Evolutionary conservation across 92 coral and sea anemone species (phyloP).

Genomic region (Scolanthus callimorphus): DNA sequence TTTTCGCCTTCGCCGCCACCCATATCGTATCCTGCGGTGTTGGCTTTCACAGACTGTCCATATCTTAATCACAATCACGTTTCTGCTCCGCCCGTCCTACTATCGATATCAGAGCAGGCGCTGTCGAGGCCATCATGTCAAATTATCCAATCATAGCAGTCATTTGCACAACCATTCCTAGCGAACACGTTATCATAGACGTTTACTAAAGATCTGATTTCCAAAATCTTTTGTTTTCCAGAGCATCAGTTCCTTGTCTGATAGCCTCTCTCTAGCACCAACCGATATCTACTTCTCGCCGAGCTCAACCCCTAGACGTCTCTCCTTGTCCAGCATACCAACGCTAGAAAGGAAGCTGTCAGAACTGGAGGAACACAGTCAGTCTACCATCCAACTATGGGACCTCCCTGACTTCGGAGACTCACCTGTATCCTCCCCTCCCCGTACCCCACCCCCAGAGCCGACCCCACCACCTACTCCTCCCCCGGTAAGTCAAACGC

Average conservation of each 20-base stretch:
- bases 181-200: no score
- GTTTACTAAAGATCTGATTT: background rate
- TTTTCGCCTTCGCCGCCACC: no score
- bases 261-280: constrained; percentile 89
- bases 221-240: background rate
- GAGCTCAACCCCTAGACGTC: constrained; percentile 72
- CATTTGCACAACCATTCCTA: no score
- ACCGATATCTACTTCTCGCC: constrained; percentile 91
- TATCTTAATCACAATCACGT: no score
- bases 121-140: no score
- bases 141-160: no score
- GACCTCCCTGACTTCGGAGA: constrained; percentile 85
- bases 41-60: no score
- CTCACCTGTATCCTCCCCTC: constrained; percentile 95
- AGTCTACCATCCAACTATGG: constrained; percentile 50
- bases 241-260: constrained; percentile 78
- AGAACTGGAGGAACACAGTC: constrained; percentile 22
- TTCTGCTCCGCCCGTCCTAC: no score
- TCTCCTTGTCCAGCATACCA: constrained; percentile 63
- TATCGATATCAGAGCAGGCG: no score
- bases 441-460: constrained; percentile 96
- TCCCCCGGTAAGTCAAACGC: constrained; percentile 66
- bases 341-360: constrained; percentile 28
- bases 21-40: no score
- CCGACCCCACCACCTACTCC: constrained; percentile 93